Conservation (phyloP, 92 coral and sea anemone species). For the Muricea muricata region DNA sequence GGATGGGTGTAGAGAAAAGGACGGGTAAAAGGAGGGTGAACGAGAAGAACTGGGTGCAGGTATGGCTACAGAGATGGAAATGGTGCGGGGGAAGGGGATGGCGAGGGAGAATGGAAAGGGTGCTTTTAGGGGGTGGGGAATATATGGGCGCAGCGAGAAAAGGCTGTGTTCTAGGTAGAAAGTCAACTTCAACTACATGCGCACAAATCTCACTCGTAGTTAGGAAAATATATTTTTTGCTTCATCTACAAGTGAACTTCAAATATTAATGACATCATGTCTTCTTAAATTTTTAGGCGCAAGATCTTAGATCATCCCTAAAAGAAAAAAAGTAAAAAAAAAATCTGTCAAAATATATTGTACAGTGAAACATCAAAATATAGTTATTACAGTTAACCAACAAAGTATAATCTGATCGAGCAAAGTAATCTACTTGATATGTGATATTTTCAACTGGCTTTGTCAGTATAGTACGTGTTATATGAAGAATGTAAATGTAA, state of each 20-base stretch:
- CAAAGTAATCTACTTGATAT: background rate
- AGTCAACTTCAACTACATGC: too few relatives aligned
- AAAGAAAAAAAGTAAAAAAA: background rate
- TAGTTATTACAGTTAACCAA: background rate
- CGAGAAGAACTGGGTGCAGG: too few relatives aligned
- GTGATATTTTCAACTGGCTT: background rate
- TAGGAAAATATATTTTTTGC: too few relatives aligned
- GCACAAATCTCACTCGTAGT: too few relatives aligned
- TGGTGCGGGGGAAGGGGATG: too few relatives aligned
- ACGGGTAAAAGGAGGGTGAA: too few relatives aligned
- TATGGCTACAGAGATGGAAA: too few relatives aligned
- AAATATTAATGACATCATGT: background rate
- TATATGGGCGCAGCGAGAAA: too few relatives aligned
- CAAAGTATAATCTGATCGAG: background rate
- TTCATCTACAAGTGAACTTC: too few relatives aligned
- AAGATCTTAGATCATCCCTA: background rate
- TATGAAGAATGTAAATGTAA: background rate
- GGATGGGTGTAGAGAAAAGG: background rate
- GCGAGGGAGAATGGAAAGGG: too few relatives aligned
- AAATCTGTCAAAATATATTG: background rate
- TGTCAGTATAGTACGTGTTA: background rate
- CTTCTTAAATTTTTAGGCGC: background rate
- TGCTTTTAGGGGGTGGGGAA: too few relatives aligned
- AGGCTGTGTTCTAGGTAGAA: too few relatives aligned
- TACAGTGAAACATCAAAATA: background rate